Evolutionary conservation across 2,797 vertebrate genomes (phyloP).

Genomic region (Myotis daubentonii): DNA sequence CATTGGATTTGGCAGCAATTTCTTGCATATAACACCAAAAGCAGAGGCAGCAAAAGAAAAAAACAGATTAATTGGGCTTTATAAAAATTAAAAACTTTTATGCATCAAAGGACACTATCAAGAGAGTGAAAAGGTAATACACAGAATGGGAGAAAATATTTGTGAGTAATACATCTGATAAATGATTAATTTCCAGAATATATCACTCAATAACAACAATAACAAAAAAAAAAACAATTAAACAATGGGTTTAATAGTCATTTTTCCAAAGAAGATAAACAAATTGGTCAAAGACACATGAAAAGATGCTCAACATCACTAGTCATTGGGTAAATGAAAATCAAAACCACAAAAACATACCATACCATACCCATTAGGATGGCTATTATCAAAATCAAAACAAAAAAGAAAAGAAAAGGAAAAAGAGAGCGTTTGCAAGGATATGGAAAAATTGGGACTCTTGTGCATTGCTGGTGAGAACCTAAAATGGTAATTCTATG

Average conservation of each 20-base stretch:
- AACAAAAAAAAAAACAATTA: not conserved
- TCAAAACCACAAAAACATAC: not conserved
- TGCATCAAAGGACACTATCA: not conserved
- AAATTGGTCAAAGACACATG: not conserved
- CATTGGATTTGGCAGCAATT: not conserved
- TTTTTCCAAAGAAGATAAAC: not conserved
- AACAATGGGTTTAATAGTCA: not conserved
- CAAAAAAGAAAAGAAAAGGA: not conserved
- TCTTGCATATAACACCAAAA: not conserved
- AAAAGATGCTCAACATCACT: not conserved
- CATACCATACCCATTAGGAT: not conserved
- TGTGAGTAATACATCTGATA: conserved; percentile 14
- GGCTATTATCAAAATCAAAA: not conserved
- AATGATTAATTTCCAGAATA: not conserved
- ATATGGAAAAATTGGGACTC: not conserved
- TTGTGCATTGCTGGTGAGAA: not conserved
- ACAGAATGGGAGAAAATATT: not conserved
- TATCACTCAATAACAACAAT: not conserved
- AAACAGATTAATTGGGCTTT: not conserved
- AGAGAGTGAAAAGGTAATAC: not conserved
- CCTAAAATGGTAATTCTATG: not conserved
- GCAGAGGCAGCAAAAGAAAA: not conserved
- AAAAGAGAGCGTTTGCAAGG: not conserved
- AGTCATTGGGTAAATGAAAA: not conserved
- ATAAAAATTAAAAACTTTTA: not conserved